Percentiles rank a stretch among this genome's conserved stretches.
phyloP scores from a whole-genome alignment of 2,888 invertebrate species.

The Tetramorium bicarinatum region DNA sequence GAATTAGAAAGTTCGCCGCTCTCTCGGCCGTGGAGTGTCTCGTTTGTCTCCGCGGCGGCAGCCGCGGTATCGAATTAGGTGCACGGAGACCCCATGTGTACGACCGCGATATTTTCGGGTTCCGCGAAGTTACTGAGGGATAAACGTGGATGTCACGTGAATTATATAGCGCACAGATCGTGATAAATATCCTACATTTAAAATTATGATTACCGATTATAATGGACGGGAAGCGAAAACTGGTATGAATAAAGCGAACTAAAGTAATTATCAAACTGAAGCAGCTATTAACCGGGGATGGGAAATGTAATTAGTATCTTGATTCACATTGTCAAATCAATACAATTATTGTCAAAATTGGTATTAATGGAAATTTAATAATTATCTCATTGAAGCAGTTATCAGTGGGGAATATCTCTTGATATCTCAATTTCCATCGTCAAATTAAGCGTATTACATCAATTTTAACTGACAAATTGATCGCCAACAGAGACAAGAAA shows the following conservation, averaged over 20 bases:
- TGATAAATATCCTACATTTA: not conserved
- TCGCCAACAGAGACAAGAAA: not conserved
- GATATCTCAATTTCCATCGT: not conserved
- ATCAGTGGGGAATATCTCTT: too few species aligned
- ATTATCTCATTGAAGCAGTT: too few species aligned
- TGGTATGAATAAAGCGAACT: not conserved
- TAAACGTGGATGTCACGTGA: not conserved
- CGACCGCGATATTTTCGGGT: constrained; percentile 46
- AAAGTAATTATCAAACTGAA: not conserved
- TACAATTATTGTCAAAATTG: not conserved
- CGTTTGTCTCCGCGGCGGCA: constrained; percentile 68
- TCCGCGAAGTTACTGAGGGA: constrained; percentile 15
- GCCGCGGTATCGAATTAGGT: constrained; percentile 72
- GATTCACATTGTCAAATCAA: not conserved
- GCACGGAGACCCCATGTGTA: constrained; percentile 36
- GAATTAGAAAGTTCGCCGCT: constrained; percentile 78
- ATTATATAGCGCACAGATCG: too few species aligned
- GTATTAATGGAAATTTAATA: not conserved
- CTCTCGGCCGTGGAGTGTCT: constrained; percentile 70
- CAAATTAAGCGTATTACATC: not conserved
- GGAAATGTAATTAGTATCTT: not conserved
- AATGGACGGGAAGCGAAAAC: not conserved
- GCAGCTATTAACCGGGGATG: not conserved
- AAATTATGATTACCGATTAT: not conserved
- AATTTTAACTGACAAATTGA: not conserved